These are phyloP conservation scores for Pelodiscus sinensis DNA, from an alignment of 2,113 vertebrate genomes.

Conservation along the genomic window DNA sequence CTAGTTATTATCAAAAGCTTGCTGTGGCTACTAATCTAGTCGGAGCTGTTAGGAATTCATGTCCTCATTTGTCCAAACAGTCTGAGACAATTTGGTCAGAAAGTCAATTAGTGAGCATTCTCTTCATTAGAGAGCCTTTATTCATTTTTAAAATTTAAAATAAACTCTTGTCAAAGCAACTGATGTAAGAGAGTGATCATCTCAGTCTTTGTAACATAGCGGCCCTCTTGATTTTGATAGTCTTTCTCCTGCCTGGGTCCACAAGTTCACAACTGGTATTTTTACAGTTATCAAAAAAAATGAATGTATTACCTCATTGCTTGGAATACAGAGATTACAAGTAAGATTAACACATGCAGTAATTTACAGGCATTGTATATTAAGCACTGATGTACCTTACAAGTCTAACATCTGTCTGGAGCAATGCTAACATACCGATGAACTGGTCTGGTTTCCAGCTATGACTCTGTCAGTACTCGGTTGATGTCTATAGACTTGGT, in stretches of 20 bases:
- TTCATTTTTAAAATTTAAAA: neutral
- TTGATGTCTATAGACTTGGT: neutral
- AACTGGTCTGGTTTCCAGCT: neutral
- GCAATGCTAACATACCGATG: neutral
- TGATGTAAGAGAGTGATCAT: neutral
- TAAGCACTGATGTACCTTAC: neutral
- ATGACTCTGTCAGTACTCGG: neutral
- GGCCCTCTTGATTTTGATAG: neutral
- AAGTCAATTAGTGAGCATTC: neutral
- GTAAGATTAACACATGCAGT: neutral
- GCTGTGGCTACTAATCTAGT: conserved; percentile 25
- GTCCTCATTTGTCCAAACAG: conserved; percentile 38
- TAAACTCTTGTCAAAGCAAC: neutral
- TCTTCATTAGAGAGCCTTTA: neutral
- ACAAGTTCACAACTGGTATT: neutral
- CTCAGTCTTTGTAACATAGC: neutral
- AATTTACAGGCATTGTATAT: neutral
- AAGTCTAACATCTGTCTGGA: neutral
- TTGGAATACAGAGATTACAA: neutral
- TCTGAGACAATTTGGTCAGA: conserved; percentile 17
- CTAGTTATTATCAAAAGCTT: conserved; percentile 32
- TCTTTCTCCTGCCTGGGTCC: neutral
- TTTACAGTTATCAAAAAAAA: neutral
- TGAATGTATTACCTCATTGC: neutral
- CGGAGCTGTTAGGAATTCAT: conserved; percentile 11